Base-by-base conservation (phyloP, 1,140 invertebrate genomes). In the Anadara kagoshimensis region DNA sequence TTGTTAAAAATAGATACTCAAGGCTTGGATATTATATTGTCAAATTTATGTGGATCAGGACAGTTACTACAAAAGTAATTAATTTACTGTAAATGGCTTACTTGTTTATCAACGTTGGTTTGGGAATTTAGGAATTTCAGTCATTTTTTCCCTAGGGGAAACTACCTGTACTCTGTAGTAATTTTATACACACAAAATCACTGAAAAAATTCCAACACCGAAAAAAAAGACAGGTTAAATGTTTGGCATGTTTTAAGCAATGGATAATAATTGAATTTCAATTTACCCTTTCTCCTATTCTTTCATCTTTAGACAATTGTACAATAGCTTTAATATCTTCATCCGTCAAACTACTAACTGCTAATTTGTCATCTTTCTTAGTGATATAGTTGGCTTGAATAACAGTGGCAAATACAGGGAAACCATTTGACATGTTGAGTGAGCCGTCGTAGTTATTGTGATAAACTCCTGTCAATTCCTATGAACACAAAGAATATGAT, bases 371-470 rank as follows among this genome's bases (percentile, higher is more conserved):
- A 88, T 99, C 97, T 85, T 97, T 98, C 12, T 97, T 97, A 20
- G 95, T 92, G 78, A 99, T 93, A 89, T 98, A 94, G 90, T 99
- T 99, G 2, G 96, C 98, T 84, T 98, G 93, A 73, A 99, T 96
- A 0, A 99, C 95, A 0, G 98, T 99, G 2, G 97, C 95, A 90
- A 99, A 99, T 2, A 99, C 97, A 1, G 98, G 98, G 86, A 99
- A 99, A 18, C 98, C 93, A 81, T 93, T 92, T 22, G 89, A 82
- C n/a, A 95, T 97, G 86, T 99, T 99, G 22, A 99, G 90, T 0
- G 97, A 98, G 3, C 97, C 97, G 90, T 99, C 98, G 87, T 99
- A 99, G 86, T 95, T 98, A 86, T 99, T 99, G 3, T 96, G 97
- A 85, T 99, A 99, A 59, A 99, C 94, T 12, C 97, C 98, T n/a